Percentiles rank a stretch among this genome's conserved stretches.
These are phyloP conservation scores for Anseranas semipalmata DNA, from an alignment of 2,113 vertebrate genomes.

Conservation along the genomic window DNA sequence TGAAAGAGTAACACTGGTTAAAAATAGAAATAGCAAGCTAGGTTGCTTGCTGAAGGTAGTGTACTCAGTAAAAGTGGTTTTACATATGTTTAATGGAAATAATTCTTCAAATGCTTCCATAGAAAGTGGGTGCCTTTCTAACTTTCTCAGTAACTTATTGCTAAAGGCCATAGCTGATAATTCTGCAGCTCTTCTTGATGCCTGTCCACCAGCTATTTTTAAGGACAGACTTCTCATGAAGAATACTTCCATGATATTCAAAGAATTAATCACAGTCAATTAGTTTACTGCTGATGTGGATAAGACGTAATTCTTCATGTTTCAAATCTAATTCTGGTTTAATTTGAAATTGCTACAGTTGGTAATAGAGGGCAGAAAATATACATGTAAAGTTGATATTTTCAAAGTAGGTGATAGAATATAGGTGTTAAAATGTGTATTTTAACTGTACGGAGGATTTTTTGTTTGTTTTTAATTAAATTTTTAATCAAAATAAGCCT, in stretches of 20 bases:
- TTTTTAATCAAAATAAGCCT: not conserved
- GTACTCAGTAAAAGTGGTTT: not conserved
- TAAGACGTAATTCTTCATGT: not conserved
- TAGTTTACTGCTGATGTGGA: not conserved
- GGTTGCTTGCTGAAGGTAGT: not conserved
- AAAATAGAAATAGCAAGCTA: not conserved
- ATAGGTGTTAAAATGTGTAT: not conserved
- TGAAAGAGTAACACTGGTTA: not conserved
- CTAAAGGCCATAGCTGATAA: not conserved
- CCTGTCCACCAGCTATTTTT: not conserved
- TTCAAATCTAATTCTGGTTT: not conserved
- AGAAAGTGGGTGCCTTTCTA: not conserved
- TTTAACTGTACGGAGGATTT: not conserved
- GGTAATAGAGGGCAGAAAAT: not conserved
- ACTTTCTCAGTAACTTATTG: not conserved
- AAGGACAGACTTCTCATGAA: not conserved
- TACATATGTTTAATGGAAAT: not conserved
- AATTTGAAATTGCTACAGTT: not conserved
- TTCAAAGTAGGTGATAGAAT: not conserved
- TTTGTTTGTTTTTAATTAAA: not conserved
- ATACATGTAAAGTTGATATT: not conserved
- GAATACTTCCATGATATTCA: not conserved
- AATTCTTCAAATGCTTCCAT: constrained; percentile 41
- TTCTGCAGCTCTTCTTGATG: not conserved
- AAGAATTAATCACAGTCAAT: not conserved